Evolutionary conservation across 2,113 vertebrate genomes (phyloP).

Genomic region (Cyprinus carpio): DNA sequence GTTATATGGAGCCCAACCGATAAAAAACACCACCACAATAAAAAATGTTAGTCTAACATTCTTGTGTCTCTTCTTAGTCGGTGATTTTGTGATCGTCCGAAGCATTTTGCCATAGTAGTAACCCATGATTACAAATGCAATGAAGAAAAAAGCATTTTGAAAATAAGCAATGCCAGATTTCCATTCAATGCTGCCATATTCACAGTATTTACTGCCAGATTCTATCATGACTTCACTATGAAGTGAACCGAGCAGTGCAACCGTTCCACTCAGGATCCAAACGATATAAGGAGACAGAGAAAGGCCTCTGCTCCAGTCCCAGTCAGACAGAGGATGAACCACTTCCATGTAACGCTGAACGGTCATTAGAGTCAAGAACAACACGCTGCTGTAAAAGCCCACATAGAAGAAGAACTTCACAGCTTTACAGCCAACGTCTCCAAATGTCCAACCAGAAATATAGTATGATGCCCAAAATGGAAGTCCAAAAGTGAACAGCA

Average conservation of each 20-base stretch:
- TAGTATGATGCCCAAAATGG: slow-evolving; percentile 82
- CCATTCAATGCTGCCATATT: slow-evolving; percentile 62
- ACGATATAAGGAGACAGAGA: slow-evolving; percentile 53
- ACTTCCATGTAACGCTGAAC: slow-evolving; percentile 82
- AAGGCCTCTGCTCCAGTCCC: background rate
- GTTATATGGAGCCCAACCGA: slow-evolving; percentile 92
- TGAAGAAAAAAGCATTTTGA: slow-evolving; percentile 79
- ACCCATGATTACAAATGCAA: slow-evolving; percentile 76
- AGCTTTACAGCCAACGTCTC: slow-evolving; percentile 79
- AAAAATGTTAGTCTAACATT: slow-evolving; percentile 86
- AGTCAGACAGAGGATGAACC: slow-evolving; percentile 75
- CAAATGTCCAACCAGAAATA: slow-evolving; percentile 79
- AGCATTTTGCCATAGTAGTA: slow-evolving; percentile 85
- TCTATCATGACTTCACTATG: slow-evolving; percentile 58
- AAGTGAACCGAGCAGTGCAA: slow-evolving; percentile 76
- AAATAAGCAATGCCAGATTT: slow-evolving; percentile 50
- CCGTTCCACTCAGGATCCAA: slow-evolving; percentile 78
- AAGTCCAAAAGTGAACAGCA: slow-evolving; percentile 82
- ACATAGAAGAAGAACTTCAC: slow-evolving; percentile 81
- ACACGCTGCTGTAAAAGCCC: slow-evolving; percentile 86
- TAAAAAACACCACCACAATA: slow-evolving; percentile 82
- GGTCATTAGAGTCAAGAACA: slow-evolving; percentile 87
- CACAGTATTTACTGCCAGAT: slow-evolving; percentile 62
- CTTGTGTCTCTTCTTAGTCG: slow-evolving; percentile 76
- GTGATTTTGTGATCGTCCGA: slow-evolving; percentile 71